These are phyloP conservation scores for Falco novaeseelandiae DNA, from an alignment of 2,797 vertebrate genomes.

Conservation along the genomic window DNA sequence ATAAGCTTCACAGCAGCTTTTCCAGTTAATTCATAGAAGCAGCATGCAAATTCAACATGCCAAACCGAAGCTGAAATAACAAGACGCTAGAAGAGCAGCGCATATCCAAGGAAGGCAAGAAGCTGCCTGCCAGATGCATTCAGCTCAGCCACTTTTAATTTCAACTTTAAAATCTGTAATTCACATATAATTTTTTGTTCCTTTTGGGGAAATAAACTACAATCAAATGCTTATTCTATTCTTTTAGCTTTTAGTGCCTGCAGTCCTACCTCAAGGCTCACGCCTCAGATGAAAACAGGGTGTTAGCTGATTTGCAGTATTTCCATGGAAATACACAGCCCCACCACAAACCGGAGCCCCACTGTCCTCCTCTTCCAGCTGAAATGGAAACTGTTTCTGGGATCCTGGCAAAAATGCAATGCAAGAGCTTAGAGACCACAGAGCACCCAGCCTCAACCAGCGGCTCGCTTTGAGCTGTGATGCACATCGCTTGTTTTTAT, in stretches of 20 bases:
- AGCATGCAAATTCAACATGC: neutral
- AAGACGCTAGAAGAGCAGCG: neutral
- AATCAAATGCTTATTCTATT: neutral
- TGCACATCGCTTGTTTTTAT: neutral
- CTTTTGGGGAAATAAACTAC: neutral
- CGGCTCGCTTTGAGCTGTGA: neutral
- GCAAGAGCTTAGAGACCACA: neutral
- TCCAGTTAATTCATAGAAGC: neutral
- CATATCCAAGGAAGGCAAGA: neutral
- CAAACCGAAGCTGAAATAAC: neutral
- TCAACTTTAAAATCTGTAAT: neutral
- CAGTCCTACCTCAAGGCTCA: neutral
- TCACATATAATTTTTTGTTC: neutral
- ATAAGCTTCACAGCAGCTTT: neutral
- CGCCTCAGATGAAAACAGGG: neutral
- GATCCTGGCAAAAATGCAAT: neutral
- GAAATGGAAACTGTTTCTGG: neutral
- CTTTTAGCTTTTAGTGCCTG: neutral
- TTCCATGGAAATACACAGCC: neutral
- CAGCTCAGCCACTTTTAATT: neutral
- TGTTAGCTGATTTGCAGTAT: neutral
- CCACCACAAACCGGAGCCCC: neutral
- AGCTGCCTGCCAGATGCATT: neutral
- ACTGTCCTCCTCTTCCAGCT: neutral
- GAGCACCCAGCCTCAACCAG: neutral